Base-by-base conservation (phyloP, 2,888 invertebrate genomes). In the Gymnoscelis rufifasciata region DNA sequence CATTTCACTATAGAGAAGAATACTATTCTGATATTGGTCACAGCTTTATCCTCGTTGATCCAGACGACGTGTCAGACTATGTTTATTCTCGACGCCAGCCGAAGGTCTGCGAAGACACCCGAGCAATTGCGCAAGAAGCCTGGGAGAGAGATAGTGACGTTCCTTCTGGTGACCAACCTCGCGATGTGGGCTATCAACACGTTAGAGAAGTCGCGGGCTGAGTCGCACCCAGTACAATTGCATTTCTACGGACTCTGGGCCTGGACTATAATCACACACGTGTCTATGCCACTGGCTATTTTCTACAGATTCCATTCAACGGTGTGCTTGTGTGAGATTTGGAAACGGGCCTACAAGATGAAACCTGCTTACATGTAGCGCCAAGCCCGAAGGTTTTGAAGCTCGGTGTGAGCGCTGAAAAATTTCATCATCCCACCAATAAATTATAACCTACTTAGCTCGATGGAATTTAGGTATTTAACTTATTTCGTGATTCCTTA, bases 111-210 rank as follows among this genome's bases (percentile, higher is more conserved):
- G 0, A 92, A 93, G 31, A 95, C 93, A 2, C 91, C 93, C 0
- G 94, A 95, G 50, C 96, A 97, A 75, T 92, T 94, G 43, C 89
- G 94, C 38, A 92, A 93, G 63, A 98, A 97, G 69, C 97, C 97
- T 0, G 98, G 97, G 6, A 89, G 97, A 7, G 97, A 98, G 78
- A 94, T 97, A 50, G 95, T 98, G 1, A 98, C 97, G 0, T 97
- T 97, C 69, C 90, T 98, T 43, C 80, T 96, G 51, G 95, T 97
- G 13, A 94, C 95, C 0, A 97, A 97, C 79, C 79, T 97, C 62
- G 97, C 97, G 12, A 95, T 96, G 95, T 96, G 96, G 96, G 95
- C 96, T 6, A 95, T 98, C 55, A 97, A 96, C 70, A 97, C 97
- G 0, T 83, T 97, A 67, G 97, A 97, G 75, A 97, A 97, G 64